phyloP scores from a whole-genome alignment of 2,113 vertebrate species.

The Paramisgurnus dabryanus region DNA sequence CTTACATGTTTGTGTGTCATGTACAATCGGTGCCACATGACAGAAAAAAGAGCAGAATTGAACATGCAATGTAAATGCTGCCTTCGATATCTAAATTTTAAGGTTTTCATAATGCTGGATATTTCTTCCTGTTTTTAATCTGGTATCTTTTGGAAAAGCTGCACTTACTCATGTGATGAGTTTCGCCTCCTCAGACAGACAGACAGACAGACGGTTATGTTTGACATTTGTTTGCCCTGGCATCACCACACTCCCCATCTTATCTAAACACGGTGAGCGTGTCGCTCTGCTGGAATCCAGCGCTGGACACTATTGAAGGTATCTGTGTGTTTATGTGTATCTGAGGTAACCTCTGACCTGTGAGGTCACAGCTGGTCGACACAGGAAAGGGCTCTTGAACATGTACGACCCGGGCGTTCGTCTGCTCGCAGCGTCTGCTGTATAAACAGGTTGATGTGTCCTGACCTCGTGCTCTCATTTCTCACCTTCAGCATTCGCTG shows the following conservation, averaged over 20 bases:
- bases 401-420: conserved; percentile 33
- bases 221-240: conserved; percentile 59
- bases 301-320: conserved; percentile 54
- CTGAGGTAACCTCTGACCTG: conserved; percentile 64
- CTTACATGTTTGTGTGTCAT: no score
- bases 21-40: no score
- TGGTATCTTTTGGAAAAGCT: background rate
- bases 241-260: background rate
- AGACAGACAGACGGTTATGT: conserved; percentile 55
- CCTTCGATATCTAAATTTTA: no score
- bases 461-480: conserved; percentile 14
- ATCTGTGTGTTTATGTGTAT: conserved; percentile 66
- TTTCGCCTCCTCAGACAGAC: conserved; percentile 40
- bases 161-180: background rate
- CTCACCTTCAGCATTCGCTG: background rate
- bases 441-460: conserved; percentile 25
- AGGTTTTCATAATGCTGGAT: no score
- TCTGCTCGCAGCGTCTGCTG: background rate
- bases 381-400: conserved; percentile 65
- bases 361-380: conserved; percentile 60
- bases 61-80: no score
- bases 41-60: no score
- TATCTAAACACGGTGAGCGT: conserved; percentile 52
- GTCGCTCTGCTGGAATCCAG: conserved; percentile 61
- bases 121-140: background rate